These are phyloP conservation scores for Panulirus ornatus DNA, from an alignment of 1,140 invertebrate species.

Conservation along the genomic window DNA sequence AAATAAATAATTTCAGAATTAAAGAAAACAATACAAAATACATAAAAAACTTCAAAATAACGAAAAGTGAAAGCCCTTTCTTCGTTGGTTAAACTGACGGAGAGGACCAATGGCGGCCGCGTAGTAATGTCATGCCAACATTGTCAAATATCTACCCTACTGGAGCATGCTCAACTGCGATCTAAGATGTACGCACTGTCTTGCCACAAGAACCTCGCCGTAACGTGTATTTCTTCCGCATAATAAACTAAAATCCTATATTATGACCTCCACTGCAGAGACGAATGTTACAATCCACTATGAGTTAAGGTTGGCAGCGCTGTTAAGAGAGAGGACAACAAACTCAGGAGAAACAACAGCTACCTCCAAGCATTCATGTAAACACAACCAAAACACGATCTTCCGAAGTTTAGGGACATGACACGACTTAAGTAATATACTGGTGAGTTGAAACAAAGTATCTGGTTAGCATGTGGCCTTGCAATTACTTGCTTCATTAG, in stretches of 20 bases:
- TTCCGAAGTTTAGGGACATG: not conserved
- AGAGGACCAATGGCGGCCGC: slow-evolving; percentile 42
- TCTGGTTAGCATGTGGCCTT: no score
- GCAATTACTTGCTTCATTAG: no score
- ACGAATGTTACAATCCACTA: not conserved
- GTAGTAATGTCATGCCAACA: slow-evolving; percentile 52
- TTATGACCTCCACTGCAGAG: not conserved
- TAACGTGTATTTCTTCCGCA: not conserved
- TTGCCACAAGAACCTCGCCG: not conserved
- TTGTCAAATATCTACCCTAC: slow-evolving; percentile 48
- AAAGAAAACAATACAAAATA: not conserved
- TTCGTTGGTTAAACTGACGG: not conserved
- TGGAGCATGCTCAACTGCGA: not conserved
- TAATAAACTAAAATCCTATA: not conserved
- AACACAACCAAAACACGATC: not conserved
- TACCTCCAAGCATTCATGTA: not conserved
- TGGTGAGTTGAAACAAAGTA: no score
- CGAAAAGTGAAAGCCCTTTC: no score
- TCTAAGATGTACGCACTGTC: not conserved
- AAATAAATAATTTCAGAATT: no score
- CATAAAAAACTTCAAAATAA: not conserved
- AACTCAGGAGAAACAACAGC: slow-evolving; percentile 17
- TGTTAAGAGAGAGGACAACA: slow-evolving; percentile 1
- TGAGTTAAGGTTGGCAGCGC: slow-evolving; percentile 16
- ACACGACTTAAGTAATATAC: no score